phyloP scores from a whole-genome alignment of 2,797 vertebrate species.

The Sebastes oblongus region DNA sequence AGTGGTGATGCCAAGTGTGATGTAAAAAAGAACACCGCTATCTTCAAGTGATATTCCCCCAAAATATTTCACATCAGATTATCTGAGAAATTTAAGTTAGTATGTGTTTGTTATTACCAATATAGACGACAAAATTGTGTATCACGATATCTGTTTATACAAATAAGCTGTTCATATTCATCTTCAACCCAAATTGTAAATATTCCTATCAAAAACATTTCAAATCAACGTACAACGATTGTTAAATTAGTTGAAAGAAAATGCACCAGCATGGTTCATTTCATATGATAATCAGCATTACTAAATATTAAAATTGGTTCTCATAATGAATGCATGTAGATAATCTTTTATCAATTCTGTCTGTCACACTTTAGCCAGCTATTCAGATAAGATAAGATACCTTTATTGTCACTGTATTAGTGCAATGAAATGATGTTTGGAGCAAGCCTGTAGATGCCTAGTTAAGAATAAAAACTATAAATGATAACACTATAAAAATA shows the following conservation, averaged over 20 bases:
- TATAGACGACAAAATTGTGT: too few relatives aligned
- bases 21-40: too few relatives aligned
- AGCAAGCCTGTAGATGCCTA: neutral
- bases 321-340: neutral
- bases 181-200: neutral
- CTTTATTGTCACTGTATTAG: neutral
- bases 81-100: too few relatives aligned
- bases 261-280: conserved; percentile 6
- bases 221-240: neutral
- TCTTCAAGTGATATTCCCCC: too few relatives aligned
- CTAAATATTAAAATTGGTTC: conserved; percentile 2
- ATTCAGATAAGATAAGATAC: neutral
- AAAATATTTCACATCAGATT: too few relatives aligned
- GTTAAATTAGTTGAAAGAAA: conserved; percentile 5
- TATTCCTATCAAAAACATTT: neutral
- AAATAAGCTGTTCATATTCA: neutral
- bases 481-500: neutral
- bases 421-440: neutral
- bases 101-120: too few relatives aligned
- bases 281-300: conserved; percentile 15
- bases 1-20: too few relatives aligned
- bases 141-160: too few relatives aligned
- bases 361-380: too few relatives aligned
- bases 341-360: too few relatives aligned
- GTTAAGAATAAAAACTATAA: neutral